phyloP scores from a whole-genome alignment of 2,113 vertebrate genomes.

The Falco punctatus region DNA sequence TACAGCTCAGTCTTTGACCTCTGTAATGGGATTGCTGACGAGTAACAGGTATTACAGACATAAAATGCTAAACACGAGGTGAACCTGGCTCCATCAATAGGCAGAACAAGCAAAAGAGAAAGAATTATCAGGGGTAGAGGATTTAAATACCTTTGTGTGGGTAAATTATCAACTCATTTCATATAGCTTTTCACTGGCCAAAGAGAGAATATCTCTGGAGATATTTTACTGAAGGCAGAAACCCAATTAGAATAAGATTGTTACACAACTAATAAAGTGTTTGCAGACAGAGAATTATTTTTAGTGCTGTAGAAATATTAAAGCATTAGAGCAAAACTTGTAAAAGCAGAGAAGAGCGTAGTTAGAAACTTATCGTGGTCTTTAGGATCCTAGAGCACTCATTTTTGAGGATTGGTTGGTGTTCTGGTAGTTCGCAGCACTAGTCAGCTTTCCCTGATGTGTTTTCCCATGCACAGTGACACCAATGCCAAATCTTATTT shows the following conservation, averaged over 20 bases:
- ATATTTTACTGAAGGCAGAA: conserved; percentile 40
- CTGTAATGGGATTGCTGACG: neutral
- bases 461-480: neutral
- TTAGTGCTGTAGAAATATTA: neutral
- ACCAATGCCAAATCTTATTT: neutral
- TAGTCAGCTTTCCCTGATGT: neutral
- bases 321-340: neutral
- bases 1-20: neutral
- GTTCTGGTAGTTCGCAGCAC: neutral
- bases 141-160: conserved; percentile 54
- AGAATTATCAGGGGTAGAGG: conserved; percentile 19
- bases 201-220: conserved; percentile 42
- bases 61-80: neutral
- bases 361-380: neutral
- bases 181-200: conserved; percentile 4
- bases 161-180: conserved; percentile 49
- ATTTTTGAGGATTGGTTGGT: neutral
- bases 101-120: conserved; percentile 20
- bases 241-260: conserved; percentile 37
- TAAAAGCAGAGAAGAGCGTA: neutral
- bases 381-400: neutral
- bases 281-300: conserved; percentile 33
- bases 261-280: conserved; percentile 26
- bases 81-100: neutral
- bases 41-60: neutral